These are phyloP conservation scores for Parascotia fuliginaria DNA, from an alignment of 2,888 invertebrate species.

Conservation along the genomic window DNA sequence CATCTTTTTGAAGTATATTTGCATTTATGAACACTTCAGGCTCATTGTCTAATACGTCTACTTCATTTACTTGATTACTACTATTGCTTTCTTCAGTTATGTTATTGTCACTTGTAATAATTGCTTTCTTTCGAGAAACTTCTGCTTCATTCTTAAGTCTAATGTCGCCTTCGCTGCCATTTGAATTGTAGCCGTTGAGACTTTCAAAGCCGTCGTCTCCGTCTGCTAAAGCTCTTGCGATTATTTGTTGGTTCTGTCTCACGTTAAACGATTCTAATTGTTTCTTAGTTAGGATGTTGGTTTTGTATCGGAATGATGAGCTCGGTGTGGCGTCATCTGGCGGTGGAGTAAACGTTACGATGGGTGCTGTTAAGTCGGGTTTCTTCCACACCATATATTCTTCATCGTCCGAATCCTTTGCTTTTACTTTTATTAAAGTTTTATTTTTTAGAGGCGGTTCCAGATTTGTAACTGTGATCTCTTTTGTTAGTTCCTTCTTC, in stretches of 20 bases:
- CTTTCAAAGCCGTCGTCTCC: slow-evolving; percentile 95
- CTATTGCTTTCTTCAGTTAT: slow-evolving; percentile 21
- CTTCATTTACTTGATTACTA: neutral
- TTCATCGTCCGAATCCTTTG: slow-evolving; percentile 81
- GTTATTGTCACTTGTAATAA: slow-evolving; percentile 33
- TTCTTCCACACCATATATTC: slow-evolving; percentile 82
- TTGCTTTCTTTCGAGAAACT: slow-evolving; percentile 47
- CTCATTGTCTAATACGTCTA: slow-evolving; percentile 4
- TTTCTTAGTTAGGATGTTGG: slow-evolving; percentile 75
- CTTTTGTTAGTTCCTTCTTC: slow-evolving; percentile 73
- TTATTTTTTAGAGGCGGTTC: slow-evolving; percentile 65
- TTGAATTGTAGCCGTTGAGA: slow-evolving; percentile 92
- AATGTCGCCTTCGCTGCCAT: slow-evolving; percentile 84
- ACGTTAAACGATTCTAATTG: slow-evolving; percentile 78
- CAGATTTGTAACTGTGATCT: slow-evolving; percentile 63
- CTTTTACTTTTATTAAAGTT: slow-evolving; percentile 65
- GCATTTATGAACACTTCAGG: slow-evolving; percentile 23
- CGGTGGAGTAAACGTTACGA: slow-evolving; percentile 79
- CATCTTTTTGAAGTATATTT: slow-evolving; percentile 65
- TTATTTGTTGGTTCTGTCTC: slow-evolving; percentile 49
- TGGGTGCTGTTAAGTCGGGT: slow-evolving; percentile 68
- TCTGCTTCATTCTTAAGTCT: slow-evolving; percentile 46
- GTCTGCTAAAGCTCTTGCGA: slow-evolving; percentile 69
- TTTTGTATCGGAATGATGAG: slow-evolving; percentile 65
- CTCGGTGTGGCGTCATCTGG: slow-evolving; percentile 66